phyloP scores from a whole-genome alignment of 1,140 invertebrate genomes.

The Drosophila nebulosa region DNA sequence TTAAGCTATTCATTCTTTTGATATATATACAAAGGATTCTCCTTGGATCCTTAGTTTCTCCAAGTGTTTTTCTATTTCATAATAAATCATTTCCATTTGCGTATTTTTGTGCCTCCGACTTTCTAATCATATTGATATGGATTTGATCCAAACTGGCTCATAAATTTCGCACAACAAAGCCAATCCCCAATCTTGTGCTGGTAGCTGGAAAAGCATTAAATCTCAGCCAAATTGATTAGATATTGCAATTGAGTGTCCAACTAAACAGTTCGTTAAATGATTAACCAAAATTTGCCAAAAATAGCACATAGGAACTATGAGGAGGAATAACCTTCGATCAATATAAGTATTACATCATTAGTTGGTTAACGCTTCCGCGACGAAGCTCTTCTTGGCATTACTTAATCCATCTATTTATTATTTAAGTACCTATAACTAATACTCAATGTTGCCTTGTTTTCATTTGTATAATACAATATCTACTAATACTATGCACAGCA shows the following conservation, averaged over 20 bases:
- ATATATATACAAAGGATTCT: too few species aligned
- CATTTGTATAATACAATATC: conserved; percentile 19
- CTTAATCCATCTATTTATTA: conserved; percentile 41
- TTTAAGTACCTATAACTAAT: conserved; percentile 52
- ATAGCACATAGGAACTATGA: not conserved
- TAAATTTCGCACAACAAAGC: not conserved
- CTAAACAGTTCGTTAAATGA: not conserved
- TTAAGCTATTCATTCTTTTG: too few species aligned
- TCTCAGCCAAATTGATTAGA: conserved; percentile 5
- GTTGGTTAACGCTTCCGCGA: not conserved
- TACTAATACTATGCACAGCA: conserved; percentile 63
- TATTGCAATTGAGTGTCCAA: not conserved
- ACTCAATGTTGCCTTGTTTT: conserved; percentile 22
- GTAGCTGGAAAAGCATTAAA: not conserved
- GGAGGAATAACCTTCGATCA: not conserved
- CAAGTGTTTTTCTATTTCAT: not conserved
- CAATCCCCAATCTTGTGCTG: not conserved
- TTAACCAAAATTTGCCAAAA: not conserved
- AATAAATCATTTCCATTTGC: not conserved
- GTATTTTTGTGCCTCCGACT: not conserved
- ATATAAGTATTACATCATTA: not conserved
- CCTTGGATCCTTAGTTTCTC: not conserved
- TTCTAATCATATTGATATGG: not conserved
- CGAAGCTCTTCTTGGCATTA: not conserved
- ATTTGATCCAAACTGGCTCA: not conserved